phyloP scores from a whole-genome alignment of 2,113 vertebrate genomes.

The Triplophysa tibetana region DNA sequence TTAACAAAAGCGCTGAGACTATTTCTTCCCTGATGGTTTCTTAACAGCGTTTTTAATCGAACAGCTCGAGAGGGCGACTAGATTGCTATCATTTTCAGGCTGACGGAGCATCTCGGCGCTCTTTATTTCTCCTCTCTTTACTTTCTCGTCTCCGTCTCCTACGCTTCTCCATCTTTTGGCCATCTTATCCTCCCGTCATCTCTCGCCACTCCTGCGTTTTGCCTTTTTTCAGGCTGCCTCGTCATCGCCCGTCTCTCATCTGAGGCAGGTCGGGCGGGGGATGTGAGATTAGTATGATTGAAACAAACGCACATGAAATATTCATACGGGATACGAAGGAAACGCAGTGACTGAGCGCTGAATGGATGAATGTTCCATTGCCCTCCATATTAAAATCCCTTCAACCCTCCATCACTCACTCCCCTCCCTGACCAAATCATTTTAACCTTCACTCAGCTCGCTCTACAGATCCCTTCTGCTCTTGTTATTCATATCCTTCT shows the following conservation, averaged over 20 bases:
- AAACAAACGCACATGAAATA: slow-evolving; percentile 82
- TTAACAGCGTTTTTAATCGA: slow-evolving; percentile 78
- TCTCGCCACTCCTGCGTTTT: slow-evolving; percentile 12
- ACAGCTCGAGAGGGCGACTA: slow-evolving; percentile 74
- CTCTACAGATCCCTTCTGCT: slow-evolving; percentile 43
- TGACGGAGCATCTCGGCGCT: slow-evolving; percentile 71
- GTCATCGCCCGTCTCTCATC: slow-evolving; percentile 60
- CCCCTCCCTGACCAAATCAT: slow-evolving; percentile 74
- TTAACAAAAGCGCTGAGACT: slow-evolving; percentile 77
- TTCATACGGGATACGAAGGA: slow-evolving; percentile 78
- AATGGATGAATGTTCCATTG: slow-evolving; percentile 76
- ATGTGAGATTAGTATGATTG: slow-evolving; percentile 79
- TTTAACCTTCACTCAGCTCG: slow-evolving; percentile 73
- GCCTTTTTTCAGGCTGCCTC: slow-evolving; percentile 46
- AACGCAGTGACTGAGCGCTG: slow-evolving; percentile 71
- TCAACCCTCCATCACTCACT: slow-evolving; percentile 67
- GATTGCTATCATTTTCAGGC: slow-evolving; percentile 75
- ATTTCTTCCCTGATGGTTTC: slow-evolving; percentile 78
- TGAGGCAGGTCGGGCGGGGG: slow-evolving; percentile 63
- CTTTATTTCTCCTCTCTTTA: slow-evolving; percentile 50
- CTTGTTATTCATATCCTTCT: slow-evolving; percentile 54
- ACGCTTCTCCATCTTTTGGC: neutral
- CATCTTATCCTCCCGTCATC: slow-evolving; percentile 31
- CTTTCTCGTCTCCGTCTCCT: neutral
- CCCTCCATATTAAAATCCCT: slow-evolving; percentile 75